Percentiles rank a stretch among this genome's conserved stretches.
These are phyloP conservation scores for Prolemur simus DNA, from an alignment of 2,113 vertebrate species.

Conservation along the genomic window DNA sequence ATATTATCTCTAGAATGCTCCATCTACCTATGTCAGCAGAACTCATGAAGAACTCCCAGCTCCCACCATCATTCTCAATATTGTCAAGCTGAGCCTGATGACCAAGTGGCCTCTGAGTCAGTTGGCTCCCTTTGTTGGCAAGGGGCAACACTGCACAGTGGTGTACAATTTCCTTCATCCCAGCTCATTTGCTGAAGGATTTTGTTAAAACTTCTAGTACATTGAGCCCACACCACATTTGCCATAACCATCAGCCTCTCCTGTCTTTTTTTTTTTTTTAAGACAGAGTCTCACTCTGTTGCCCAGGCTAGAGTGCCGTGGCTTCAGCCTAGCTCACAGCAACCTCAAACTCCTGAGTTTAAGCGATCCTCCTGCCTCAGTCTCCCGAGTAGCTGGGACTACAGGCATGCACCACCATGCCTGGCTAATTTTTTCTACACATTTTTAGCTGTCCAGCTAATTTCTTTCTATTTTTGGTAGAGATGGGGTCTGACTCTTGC, in stretches of 20 bases:
- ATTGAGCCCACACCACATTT: neutral
- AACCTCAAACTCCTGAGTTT: no score
- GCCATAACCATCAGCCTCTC: neutral
- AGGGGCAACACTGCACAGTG: rapidly evolving
- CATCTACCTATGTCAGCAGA: neutral
- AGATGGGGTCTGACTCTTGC: no score
- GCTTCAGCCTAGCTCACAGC: no score
- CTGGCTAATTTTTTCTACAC: no score
- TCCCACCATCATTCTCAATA: neutral
- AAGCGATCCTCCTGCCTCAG: no score
- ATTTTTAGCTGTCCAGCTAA: no score
- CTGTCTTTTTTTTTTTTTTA: neutral
- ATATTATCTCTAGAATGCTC: neutral
- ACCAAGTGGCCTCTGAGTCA: neutral
- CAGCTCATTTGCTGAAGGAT: neutral
- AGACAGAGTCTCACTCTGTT: no score
- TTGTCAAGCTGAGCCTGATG: neutral
- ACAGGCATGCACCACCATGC: no score
- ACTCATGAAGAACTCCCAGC: neutral
- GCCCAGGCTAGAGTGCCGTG: no score
- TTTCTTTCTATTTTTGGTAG: no score
- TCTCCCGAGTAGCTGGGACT: no score
- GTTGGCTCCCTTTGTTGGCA: neutral
- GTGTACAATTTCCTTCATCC: neutral
- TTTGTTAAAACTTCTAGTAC: neutral